A percentile compares a stretch with the other conserved stretches of the same genome.
These are phyloP conservation scores for Diloba caeruleocephala DNA, from an alignment of 2,888 invertebrate genomes.

Conservation along the genomic window DNA sequence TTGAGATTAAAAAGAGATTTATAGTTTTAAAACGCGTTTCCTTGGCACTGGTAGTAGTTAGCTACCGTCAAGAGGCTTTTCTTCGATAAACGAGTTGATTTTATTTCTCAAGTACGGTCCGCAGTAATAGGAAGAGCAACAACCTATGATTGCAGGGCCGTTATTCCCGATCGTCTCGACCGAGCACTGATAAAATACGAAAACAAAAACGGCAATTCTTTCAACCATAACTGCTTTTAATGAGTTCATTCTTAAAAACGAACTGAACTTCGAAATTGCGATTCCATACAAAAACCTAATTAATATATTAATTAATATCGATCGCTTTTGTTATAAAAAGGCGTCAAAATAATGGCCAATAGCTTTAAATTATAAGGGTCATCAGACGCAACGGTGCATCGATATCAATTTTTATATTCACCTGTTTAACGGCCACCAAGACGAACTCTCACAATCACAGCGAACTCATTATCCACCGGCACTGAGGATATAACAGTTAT, in stretches of 20 bases:
- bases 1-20: constrained; percentile 46
- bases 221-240: constrained; percentile 56
- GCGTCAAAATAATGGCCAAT: constrained; percentile 52
- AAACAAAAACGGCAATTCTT: constrained; percentile 60
- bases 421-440: constrained; percentile 82
- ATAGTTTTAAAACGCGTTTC: constrained; percentile 50
- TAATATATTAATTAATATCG: constrained; percentile 57
- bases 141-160: constrained; percentile 89
- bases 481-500: constrained; percentile 83
- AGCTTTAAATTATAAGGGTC: constrained; percentile 53
- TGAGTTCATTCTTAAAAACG: constrained; percentile 45
- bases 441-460: constrained; percentile 83
- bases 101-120: constrained; percentile 73
- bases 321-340: constrained; percentile 28
- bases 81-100: constrained; percentile 68
- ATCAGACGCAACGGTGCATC: constrained; percentile 67
- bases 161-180: constrained; percentile 83
- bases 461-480: constrained; percentile 85
- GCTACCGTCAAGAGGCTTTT: constrained; percentile 62
- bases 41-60: constrained; percentile 40
- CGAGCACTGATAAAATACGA: constrained; percentile 74
- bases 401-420: constrained; percentile 77
- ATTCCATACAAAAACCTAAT: constrained; percentile 51
- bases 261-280: constrained; percentile 30
- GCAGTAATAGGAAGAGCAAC: constrained; percentile 84